These are phyloP conservation scores for Solenopsis fugax DNA, from an alignment of 1,140 invertebrate species.

Conservation along the genomic window DNA sequence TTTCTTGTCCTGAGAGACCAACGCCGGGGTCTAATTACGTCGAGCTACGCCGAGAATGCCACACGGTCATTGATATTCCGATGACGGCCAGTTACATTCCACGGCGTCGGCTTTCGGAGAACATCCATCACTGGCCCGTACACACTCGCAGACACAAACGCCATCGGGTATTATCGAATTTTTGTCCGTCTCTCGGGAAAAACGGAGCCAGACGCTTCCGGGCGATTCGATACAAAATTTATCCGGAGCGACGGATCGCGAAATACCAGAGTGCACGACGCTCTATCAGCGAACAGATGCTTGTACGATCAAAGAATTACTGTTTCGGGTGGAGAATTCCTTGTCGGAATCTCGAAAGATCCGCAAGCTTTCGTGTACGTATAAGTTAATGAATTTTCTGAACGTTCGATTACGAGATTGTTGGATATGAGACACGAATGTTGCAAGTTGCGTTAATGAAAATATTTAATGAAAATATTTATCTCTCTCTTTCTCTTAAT, in stretches of 20 bases:
- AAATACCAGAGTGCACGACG: constrained; percentile 10
- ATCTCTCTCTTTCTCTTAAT: neutral
- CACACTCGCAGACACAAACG: constrained; percentile 10
- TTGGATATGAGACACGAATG: neutral
- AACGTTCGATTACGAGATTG: neutral
- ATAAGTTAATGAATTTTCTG: neutral
- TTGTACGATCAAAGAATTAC: constrained; percentile 8
- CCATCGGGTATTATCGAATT: constrained; percentile 59
- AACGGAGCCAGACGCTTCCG: constrained; percentile 13
- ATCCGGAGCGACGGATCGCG: constrained; percentile 17
- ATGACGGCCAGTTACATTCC: constrained; percentile 55
- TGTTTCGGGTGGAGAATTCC: neutral
- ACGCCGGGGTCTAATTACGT: constrained; percentile 38
- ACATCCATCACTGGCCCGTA: constrained; percentile 40
- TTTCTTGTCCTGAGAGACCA: neutral
- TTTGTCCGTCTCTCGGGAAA: constrained; percentile 24
- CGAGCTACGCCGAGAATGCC: constrained; percentile 36
- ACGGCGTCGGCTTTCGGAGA: constrained; percentile 45
- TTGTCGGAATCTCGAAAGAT: neutral
- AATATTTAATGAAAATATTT: neutral
- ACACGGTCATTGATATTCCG: constrained; percentile 55
- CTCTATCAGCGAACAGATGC: neutral
- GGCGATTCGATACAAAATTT: constrained; percentile 44
- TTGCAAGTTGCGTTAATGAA: neutral
- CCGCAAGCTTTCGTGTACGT: neutral